Conservation (phyloP, 2,113 vertebrate genomes). For the Colius striatus region DNA sequence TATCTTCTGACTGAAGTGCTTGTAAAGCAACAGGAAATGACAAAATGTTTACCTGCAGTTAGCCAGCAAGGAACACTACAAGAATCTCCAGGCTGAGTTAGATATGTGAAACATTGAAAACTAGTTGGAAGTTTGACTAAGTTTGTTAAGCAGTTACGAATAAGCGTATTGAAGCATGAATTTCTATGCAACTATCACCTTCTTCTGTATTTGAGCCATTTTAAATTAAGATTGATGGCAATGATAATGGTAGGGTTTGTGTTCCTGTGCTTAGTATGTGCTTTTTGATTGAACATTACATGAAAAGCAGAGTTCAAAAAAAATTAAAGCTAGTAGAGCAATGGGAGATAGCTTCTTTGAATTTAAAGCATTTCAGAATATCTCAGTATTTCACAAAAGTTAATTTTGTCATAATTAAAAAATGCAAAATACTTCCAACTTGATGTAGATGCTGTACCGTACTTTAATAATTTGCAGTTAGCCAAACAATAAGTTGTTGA, state of each 20-base stretch:
- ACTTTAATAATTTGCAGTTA: neutral
- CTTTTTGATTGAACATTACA: neutral
- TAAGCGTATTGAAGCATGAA: neutral
- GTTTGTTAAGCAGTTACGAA: neutral
- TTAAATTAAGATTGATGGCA: neutral
- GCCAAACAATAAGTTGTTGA: neutral
- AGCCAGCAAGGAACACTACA: neutral
- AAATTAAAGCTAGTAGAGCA: neutral
- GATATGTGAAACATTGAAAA: neutral
- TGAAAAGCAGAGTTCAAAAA: neutral
- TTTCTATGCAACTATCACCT: neutral
- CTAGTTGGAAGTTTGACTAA: neutral
- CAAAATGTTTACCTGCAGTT: conserved; percentile 1
- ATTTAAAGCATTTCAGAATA: neutral
- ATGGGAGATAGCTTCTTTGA: neutral
- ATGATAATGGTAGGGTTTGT: neutral
- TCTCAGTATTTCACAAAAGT: neutral
- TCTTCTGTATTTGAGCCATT: neutral
- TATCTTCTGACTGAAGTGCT: neutral
- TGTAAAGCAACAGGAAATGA: conserved; percentile 7
- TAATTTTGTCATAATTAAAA: neutral
- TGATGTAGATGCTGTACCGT: neutral
- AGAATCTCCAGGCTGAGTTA: neutral
- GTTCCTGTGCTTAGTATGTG: neutral
- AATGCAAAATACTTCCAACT: neutral